Conservation (phyloP, 2,888 invertebrate genomes). For the Archaeoteleia sp. region DNA sequence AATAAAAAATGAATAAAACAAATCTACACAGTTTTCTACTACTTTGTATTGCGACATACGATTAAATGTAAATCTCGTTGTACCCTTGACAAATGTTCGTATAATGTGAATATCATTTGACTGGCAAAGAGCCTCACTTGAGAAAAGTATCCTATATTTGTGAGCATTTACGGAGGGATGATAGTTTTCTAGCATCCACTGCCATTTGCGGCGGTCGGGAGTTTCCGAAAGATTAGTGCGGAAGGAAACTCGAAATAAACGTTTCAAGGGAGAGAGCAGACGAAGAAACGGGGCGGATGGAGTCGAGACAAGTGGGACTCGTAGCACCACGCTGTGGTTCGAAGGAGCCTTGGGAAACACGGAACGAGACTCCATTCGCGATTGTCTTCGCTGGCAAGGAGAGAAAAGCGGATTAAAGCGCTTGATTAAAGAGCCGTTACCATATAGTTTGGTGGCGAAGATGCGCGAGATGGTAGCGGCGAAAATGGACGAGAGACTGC, state of each 20-base stretch:
- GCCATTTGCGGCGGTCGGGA: constrained; percentile 30
- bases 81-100: not conserved
- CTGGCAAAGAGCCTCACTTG: not conserved
- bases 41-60: not conserved
- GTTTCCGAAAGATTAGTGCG: constrained; percentile 50
- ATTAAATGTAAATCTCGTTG: not conserved
- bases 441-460: constrained; percentile 58
- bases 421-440: constrained; percentile 68
- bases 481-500: constrained; percentile 7
- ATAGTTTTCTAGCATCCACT: constrained; percentile 29
- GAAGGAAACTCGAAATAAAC: constrained; percentile 54
- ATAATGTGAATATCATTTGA: constrained; percentile 7
- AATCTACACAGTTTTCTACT: no score
- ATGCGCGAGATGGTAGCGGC: constrained; percentile 44
- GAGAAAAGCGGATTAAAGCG: constrained; percentile 67
- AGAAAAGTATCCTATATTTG: constrained; percentile 12
- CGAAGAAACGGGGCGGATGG: constrained; percentile 48
- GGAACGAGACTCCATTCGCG: constrained; percentile 44
- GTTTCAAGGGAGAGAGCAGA: constrained; percentile 37
- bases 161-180: constrained; percentile 8
- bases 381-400: constrained; percentile 59
- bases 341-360: constrained; percentile 25
- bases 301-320: constrained; percentile 48
- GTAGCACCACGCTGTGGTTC: constrained; percentile 21
- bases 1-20: no score